A percentile compares a stretch with the other conserved stretches of the same genome.
These are phyloP conservation scores for Eudorcas thomsonii DNA, from an alignment of 2,113 vertebrate genomes.

Conservation along the genomic window DNA sequence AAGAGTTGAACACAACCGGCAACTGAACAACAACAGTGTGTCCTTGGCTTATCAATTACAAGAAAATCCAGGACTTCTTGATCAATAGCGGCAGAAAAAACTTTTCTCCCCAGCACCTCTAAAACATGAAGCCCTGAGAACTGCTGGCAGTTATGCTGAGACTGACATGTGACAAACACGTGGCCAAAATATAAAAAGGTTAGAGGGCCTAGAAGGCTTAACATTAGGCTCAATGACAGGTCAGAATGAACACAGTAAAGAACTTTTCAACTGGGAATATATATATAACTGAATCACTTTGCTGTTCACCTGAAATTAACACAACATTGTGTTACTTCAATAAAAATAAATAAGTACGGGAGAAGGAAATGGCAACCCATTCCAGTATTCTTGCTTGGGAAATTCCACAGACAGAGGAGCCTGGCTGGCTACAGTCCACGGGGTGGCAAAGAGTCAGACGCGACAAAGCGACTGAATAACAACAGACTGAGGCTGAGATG, in stretches of 20 bases:
- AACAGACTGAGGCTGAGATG: not conserved
- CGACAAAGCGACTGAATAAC: not conserved
- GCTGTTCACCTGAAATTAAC: not conserved
- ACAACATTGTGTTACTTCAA: not conserved
- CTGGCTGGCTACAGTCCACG: not conserved
- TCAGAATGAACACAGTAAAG: not conserved
- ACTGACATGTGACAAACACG: not conserved
- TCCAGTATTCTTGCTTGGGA: not conserved
- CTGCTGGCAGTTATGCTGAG: not conserved
- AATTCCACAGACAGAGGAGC: not conserved
- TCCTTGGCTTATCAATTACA: not conserved
- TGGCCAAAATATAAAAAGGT: not conserved
- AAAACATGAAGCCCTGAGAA: not conserved
- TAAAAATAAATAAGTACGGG: not conserved
- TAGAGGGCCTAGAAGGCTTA: not conserved
- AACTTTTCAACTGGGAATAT: not conserved
- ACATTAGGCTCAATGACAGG: not conserved
- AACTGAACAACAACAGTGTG: not conserved
- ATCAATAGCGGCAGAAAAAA: not conserved
- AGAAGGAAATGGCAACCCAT: not conserved
- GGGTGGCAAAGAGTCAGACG: not conserved
- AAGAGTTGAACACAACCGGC: not conserved
- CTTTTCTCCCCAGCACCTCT: not conserved
- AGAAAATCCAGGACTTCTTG: not conserved
- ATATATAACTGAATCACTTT: not conserved